These are phyloP conservation scores for Drosophila lacteicornis DNA, from an alignment of 1,140 invertebrate species.

Conservation along the genomic window DNA sequence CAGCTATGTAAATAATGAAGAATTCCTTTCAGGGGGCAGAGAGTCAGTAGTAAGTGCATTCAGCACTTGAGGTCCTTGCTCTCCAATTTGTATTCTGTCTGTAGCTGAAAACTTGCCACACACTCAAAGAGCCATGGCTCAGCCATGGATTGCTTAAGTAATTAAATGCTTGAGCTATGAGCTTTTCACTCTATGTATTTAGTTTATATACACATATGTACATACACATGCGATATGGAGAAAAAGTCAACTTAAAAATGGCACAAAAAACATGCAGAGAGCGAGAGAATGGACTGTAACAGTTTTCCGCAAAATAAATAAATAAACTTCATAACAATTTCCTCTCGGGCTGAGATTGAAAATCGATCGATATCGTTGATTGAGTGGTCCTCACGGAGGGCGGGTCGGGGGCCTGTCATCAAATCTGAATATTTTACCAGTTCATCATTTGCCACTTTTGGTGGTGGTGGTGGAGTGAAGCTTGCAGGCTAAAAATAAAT, in stretches of 20 bases:
- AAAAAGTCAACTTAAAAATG: constrained; percentile 14
- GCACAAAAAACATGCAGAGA: neutral
- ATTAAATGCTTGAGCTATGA: constrained; percentile 43
- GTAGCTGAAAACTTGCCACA: constrained; percentile 20
- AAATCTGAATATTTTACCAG: constrained; percentile 50
- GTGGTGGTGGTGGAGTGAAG: neutral
- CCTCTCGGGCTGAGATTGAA: constrained; percentile 40
- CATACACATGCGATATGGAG: neutral
- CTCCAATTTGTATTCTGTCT: neutral
- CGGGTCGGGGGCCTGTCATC: constrained; percentile 11
- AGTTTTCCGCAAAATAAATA: constrained; percentile 41
- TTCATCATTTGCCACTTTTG: constrained; percentile 46
- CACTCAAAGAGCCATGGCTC: neutral
- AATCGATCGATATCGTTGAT: constrained; percentile 50
- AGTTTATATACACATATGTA: neutral
- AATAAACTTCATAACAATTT: constrained; percentile 56
- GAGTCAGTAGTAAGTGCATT: neutral
- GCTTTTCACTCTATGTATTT: neutral
- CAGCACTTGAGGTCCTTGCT: neutral
- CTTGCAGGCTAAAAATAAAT: constrained; percentile 48
- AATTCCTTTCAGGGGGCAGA: too few species aligned
- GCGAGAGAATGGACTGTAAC: constrained; percentile 14
- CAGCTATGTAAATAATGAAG: too few species aligned
- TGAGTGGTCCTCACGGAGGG: constrained; percentile 17
- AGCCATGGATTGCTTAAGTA: constrained; percentile 45